Conservation (phyloP, 2,797 vertebrate genomes). For the Clarias pachynema region DNA sequence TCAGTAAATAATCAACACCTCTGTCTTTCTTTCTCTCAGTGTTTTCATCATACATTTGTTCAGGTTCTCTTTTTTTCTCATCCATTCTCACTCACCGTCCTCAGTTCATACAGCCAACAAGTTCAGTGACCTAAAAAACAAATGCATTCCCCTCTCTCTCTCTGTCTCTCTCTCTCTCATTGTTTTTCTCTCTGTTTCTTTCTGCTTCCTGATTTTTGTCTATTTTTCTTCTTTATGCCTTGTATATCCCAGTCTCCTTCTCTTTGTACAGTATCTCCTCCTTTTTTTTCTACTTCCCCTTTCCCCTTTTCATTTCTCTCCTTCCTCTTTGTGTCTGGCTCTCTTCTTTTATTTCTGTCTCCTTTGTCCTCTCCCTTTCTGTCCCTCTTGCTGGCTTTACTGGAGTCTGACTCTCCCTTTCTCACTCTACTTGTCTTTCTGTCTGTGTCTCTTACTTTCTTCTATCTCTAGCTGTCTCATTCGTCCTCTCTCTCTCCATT, state of each 20-base stretch:
- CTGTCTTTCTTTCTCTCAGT: neutral
- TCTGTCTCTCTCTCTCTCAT: slow-evolving; percentile 24
- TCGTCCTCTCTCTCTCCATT: slow-evolving; percentile 15
- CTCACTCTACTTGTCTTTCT: slow-evolving; percentile 26
- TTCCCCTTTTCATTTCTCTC: neutral
- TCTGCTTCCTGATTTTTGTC: neutral
- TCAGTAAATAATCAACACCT: neutral
- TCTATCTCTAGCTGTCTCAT: too few relatives aligned
- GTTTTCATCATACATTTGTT: neutral
- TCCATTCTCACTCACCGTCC: neutral
- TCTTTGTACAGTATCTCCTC: slow-evolving; percentile 49
- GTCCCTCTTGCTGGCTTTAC: too few relatives aligned
- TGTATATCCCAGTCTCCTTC: slow-evolving; percentile 50
- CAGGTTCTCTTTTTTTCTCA: neutral
- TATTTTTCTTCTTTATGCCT: too few relatives aligned
- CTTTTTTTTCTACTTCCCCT: slow-evolving; percentile 10
- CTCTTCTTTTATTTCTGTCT: neutral
- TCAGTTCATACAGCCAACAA: neutral
- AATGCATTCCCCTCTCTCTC: slow-evolving; percentile 20
- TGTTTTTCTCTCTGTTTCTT: too few relatives aligned
- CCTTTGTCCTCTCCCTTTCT: neutral
- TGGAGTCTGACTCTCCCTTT: neutral
- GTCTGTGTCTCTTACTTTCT: slow-evolving; percentile 16
- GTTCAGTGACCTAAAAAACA: slow-evolving; percentile 15
- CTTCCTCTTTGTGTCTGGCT: neutral